phyloP scores from a whole-genome alignment of 2,888 invertebrate species.

The Habrosyne pyritoides region DNA sequence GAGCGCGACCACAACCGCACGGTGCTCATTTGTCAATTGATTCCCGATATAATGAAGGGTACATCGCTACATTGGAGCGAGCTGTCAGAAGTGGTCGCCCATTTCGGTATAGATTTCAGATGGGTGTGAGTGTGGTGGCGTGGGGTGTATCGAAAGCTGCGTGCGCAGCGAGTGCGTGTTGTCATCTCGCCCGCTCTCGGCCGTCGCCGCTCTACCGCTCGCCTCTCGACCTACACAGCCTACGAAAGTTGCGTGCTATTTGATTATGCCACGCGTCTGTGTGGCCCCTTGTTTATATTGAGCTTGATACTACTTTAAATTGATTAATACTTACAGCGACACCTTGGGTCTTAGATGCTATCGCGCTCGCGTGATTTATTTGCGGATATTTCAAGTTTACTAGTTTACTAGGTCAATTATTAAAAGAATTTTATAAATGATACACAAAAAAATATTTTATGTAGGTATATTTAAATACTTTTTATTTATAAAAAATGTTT shows the following conservation, averaged over 20 bases:
- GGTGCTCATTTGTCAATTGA: conserved; percentile 79
- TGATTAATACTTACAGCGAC: conserved; percentile 75
- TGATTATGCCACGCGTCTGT: conserved; percentile 72
- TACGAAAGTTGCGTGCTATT: conserved; percentile 70
- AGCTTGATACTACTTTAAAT: conserved; percentile 77
- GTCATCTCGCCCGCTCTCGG: conserved; percentile 54
- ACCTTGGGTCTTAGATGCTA: conserved; percentile 60
- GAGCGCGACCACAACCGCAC: conserved; percentile 38
- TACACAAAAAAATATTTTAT: too few species aligned
- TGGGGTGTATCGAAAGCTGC: conserved; percentile 66
- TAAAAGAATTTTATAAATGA: too few species aligned
- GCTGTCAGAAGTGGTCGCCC: conserved; percentile 75
- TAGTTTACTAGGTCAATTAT: neutral
- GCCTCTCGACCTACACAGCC: conserved; percentile 59
- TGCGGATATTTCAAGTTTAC: neutral
- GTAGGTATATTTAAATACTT: too few species aligned
- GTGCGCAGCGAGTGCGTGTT: conserved; percentile 64
- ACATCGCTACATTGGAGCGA: conserved; percentile 74
- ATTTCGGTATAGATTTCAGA: conserved; percentile 66
- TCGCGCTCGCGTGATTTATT: conserved; percentile 21
- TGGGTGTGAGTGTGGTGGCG: conserved; percentile 59
- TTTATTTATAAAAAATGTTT: too few species aligned
- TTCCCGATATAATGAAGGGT: conserved; percentile 82
- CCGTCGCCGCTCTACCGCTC: conserved; percentile 31
- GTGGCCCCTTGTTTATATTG: conserved; percentile 79